These are phyloP conservation scores for Xanthostigma xanthostigma DNA, from an alignment of 2,888 invertebrate genomes.

Conservation along the genomic window DNA sequence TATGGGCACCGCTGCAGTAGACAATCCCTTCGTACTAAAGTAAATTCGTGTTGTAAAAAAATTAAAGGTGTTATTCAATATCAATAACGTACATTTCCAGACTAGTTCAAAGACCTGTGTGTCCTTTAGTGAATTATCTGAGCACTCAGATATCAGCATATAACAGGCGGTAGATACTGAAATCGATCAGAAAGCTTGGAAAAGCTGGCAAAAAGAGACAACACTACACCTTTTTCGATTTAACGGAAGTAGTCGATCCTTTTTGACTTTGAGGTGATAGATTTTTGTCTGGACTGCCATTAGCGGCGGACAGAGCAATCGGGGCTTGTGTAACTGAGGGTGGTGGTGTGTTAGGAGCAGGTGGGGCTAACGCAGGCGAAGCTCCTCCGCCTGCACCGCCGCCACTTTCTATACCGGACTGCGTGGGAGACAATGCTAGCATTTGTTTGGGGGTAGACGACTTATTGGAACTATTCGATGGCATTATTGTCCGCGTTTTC, in stretches of 20 bases:
- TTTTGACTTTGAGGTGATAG: conserved; percentile 33
- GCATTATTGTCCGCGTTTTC: conserved; percentile 62
- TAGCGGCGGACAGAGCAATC: conserved; percentile 21
- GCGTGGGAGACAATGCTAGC: conserved; percentile 1
- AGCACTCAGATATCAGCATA: too few species aligned
- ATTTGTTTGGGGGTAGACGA: conserved; percentile 28
- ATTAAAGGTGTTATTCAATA: too few species aligned
- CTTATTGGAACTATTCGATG: conserved; percentile 30
- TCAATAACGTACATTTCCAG: too few species aligned
- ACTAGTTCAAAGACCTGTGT: too few species aligned
- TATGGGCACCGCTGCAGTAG: too few species aligned
- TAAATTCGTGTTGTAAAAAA: too few species aligned
- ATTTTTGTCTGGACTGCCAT: conserved; percentile 34
- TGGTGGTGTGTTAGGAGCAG: conserved; percentile 24
- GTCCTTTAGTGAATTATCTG: too few species aligned
- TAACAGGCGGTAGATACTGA: too few species aligned
- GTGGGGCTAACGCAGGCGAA: conserved; percentile 25
- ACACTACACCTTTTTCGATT: conserved; percentile 31
- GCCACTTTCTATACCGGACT: conserved; percentile 18
- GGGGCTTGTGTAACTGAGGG: conserved; percentile 28
- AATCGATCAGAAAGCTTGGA: too few species aligned
- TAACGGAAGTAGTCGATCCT: conserved; percentile 34
- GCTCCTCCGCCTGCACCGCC: conserved; percentile 14
- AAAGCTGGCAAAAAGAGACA: neutral
- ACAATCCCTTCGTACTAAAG: too few species aligned